A percentile compares a stretch with the other conserved stretches of the same genome.
Evolutionary conservation across 2,888 invertebrate genomes (phyloP).

Genomic region (Drosophila tripunctata): DNA sequence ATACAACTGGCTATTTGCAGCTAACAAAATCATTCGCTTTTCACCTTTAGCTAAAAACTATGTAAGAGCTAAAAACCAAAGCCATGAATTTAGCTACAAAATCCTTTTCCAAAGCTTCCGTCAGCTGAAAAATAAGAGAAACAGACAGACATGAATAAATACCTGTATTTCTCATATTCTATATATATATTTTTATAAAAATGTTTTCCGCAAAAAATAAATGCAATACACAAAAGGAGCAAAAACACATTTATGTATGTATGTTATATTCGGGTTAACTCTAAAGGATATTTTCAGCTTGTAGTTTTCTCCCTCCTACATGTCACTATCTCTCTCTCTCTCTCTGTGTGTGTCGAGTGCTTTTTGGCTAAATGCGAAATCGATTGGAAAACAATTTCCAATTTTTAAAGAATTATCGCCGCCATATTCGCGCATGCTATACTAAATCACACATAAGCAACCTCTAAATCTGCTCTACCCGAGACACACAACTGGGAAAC

Average conservation of each 20-base stretch:
- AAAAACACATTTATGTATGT: background rate
- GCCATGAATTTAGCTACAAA: conserved; percentile 70
- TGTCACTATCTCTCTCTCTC: conserved; percentile 7
- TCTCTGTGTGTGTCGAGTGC: conserved; percentile 62
- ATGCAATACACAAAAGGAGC: conserved; percentile 23
- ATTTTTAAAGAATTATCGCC: conserved; percentile 84
- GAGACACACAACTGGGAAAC: conserved; percentile 42
- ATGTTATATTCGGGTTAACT: conserved; percentile 19
- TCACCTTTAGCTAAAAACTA: conserved; percentile 52
- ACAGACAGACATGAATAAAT: conserved; percentile 35
- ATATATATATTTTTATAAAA: conserved; percentile 59
- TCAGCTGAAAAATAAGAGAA: conserved; percentile 71
- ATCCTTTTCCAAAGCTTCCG: conserved; percentile 73
- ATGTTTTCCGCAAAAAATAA: conserved; percentile 50
- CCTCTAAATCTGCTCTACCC: conserved; percentile 83
- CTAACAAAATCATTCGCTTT: conserved; percentile 33
- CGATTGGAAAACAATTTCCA: conserved; percentile 84
- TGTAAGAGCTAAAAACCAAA: conserved; percentile 64
- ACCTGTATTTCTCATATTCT: conserved; percentile 47
- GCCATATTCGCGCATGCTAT: conserved; percentile 84
- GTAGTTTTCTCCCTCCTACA: conserved; percentile 7
- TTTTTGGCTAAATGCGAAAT: conserved; percentile 83
- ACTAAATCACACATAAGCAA: conserved; percentile 84
- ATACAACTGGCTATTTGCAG: conserved; percentile 14
- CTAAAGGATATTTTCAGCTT: conserved; percentile 58